These are phyloP conservation scores for Spodoptera picta DNA, from an alignment of 2,888 invertebrate genomes.

Conservation along the genomic window DNA sequence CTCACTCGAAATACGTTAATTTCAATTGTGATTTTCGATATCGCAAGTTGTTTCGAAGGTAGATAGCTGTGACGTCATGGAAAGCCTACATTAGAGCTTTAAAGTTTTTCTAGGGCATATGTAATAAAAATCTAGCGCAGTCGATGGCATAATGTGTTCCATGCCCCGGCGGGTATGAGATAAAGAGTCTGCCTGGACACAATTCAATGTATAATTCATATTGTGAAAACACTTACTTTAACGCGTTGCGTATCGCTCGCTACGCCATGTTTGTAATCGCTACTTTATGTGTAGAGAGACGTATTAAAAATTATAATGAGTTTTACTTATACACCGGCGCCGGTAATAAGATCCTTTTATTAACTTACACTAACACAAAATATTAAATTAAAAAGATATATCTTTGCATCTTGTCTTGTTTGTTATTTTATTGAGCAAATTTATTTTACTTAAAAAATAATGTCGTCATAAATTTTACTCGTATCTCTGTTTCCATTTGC, in stretches of 20 bases:
- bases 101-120: constrained; percentile 47
- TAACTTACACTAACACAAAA: constrained; percentile 53
- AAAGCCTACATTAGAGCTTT: constrained; percentile 23
- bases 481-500: constrained; percentile 49
- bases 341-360: constrained; percentile 59
- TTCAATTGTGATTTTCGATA: constrained; percentile 76
- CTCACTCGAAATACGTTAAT: constrained; percentile 82
- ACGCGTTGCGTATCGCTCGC: constrained; percentile 70
- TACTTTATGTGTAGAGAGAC: constrained; percentile 65
- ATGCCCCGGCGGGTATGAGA: constrained; percentile 69
- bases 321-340: constrained; percentile 56
- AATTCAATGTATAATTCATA: constrained; percentile 77
- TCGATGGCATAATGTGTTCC: constrained; percentile 68
- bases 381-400: constrained; percentile 45
- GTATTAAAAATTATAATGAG: constrained; percentile 71
- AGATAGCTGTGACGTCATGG: constrained; percentile 46
- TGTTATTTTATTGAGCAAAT: constrained; percentile 41
- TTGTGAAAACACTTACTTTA: constrained; percentile 76
- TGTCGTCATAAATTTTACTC: constrained; percentile 40
- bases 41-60: constrained; percentile 51
- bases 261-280: constrained; percentile 70
- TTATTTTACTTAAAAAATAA: constrained; percentile 44
- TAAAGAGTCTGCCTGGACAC: constrained; percentile 67
- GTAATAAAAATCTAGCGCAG: constrained; percentile 60
- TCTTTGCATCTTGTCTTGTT: constrained; percentile 34